Conservation (phyloP, 2,888 invertebrate genomes). For the Protophormia terraenovae region DNA sequence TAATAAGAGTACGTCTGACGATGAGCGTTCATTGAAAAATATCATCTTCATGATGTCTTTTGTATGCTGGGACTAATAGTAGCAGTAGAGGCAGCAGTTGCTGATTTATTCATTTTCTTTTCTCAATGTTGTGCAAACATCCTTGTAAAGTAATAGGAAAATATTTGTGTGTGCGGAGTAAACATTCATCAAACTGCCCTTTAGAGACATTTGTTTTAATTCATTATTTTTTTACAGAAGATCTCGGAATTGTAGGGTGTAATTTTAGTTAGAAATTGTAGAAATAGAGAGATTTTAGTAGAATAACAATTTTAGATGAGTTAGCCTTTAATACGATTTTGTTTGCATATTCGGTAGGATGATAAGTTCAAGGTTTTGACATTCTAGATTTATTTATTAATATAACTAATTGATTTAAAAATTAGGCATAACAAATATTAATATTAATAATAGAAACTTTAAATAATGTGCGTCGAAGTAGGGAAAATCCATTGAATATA, state of each 20-base stretch:
- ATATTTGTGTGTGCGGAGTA: not conserved
- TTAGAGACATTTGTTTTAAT: conserved; percentile 73
- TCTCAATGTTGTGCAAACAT: conserved; percentile 29
- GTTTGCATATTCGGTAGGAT: too few relatives aligned
- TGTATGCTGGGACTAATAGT: not conserved
- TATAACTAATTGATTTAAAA: too few relatives aligned
- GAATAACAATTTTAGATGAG: not conserved
- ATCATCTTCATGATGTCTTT: not conserved
- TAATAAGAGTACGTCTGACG: conserved; percentile 2
- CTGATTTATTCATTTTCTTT: conserved; percentile 22
- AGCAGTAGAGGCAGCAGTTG: not conserved
- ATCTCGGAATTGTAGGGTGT: not conserved
- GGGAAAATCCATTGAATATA: too few relatives aligned
- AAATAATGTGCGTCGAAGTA: too few relatives aligned
- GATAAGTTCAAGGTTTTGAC: too few relatives aligned
- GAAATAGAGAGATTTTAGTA: too few relatives aligned
- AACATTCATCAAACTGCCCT: conserved; percentile 71
- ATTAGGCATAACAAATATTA: too few relatives aligned
- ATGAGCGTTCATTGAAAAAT: conserved; percentile 10
- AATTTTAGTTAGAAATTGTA: not conserved
- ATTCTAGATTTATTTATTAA: too few relatives aligned
- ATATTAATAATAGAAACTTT: too few relatives aligned
- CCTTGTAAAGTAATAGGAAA: conserved; percentile 35
- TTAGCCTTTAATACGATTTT: not conserved
- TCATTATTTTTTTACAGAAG: not conserved